Conservation (phyloP, 2,113 vertebrate species). For the Ictalurus furcatus region DNA sequence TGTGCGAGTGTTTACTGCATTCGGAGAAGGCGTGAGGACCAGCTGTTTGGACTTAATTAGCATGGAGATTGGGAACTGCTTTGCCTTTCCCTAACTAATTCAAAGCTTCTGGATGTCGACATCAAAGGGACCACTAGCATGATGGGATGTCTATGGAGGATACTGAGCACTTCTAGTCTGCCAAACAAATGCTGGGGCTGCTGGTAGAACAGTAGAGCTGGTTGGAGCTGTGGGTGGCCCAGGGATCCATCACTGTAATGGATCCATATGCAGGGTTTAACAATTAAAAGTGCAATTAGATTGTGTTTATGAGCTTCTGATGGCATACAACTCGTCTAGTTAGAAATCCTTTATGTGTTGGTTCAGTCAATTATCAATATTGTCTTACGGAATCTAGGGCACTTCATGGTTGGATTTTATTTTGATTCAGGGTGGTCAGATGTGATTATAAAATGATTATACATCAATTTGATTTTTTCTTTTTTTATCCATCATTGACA, state of each 20-base stretch:
- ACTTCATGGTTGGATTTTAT: background rate
- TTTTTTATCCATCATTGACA: background rate
- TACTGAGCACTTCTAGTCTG: slow-evolving; percentile 39
- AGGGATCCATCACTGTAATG: slow-evolving; percentile 37
- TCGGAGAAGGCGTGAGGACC: slow-evolving; percentile 27
- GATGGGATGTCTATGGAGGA: slow-evolving; percentile 42
- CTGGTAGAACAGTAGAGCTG: slow-evolving; percentile 1
- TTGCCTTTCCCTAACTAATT: slow-evolving; percentile 43
- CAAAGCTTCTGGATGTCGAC: slow-evolving; percentile 47
- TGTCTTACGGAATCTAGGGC: background rate
- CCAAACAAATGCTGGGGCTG: slow-evolving; percentile 33
- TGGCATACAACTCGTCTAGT: background rate
- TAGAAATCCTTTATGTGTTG: background rate
- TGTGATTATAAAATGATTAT: background rate
- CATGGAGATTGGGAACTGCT: slow-evolving; percentile 41
- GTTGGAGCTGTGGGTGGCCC: slow-evolving; percentile 30
- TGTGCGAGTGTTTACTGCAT: slow-evolving; percentile 26
- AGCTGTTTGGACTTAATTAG: slow-evolving; percentile 54
- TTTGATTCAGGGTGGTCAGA: background rate
- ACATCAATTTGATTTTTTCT: background rate
- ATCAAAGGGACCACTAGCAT: slow-evolving; percentile 46
- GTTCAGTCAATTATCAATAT: slow-evolving; percentile 1
- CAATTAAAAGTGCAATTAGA: background rate
- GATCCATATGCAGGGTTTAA: slow-evolving; percentile 22
- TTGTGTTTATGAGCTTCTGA: background rate